Base-by-base conservation (phyloP, 1,140 invertebrate species). In the Ceratosolen fusciceps region DNA sequence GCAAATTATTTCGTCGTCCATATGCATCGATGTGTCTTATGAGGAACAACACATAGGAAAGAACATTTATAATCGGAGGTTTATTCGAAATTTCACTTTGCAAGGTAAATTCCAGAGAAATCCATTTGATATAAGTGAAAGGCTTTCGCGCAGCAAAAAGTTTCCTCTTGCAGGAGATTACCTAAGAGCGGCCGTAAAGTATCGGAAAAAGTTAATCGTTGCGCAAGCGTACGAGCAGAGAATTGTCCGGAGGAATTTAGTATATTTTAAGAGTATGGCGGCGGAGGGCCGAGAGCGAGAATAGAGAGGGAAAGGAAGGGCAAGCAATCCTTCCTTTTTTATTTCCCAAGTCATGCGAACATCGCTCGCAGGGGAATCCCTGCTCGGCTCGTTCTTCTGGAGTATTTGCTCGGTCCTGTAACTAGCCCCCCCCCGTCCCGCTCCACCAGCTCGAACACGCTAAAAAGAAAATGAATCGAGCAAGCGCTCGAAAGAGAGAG, bases 331-430 rank as follows among this genome's bases (percentile, higher is more conserved):
- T 62, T 74, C n/a, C n/a, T n/a, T n/a, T n/a, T n/a, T n/a, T n/a
- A n/a, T 74, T 74, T 21, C 19, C 73, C 62, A 56, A 74, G 62
- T 26, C 14, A 14, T 31, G 16, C 54, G 26, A 47, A 29, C 19
- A 75, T 75, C 56, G 73, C 73, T 29, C 60, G 60, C 39, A 34
- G 73, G n/a, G 34, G 24, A 65, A 31, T 60, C 58, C 26, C 58
- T 31, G 4, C 31, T 37, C 4, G 19, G 60, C 31, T 31, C 9
- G 31, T 4, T 31, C 24, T 31, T 12, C 4, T 58, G 19, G 26
- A 75, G 82, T 85, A 85, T 85, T 85, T 85, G 82, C 84, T 84
- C 80, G 82, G 80, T 82, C 83, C 82, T 74, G 84, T 82, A 85
- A 85, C 84, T 81, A 85, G 81, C 67, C 34, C 77, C 67, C 14